Base-by-base conservation (phyloP, 1,140 invertebrate species). In the Amyelois transitella region DNA sequence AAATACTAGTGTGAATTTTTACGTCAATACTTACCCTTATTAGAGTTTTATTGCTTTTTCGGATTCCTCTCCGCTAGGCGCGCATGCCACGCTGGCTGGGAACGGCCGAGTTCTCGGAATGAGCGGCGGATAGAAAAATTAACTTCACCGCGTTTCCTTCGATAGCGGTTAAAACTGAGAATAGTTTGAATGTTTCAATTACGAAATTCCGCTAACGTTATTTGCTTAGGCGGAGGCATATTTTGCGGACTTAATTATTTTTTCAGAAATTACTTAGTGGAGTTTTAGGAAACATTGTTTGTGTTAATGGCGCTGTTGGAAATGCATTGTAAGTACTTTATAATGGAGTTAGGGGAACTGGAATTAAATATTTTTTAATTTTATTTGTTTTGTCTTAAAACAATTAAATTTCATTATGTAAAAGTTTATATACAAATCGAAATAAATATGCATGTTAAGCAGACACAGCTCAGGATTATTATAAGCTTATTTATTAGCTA, bases 51-150 rank as follows among this genome's bases (percentile, higher is more conserved):
- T 54, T 21, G 45, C 32, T 55, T 55, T 55, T 49, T 32, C 14
- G 25, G 45, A 55, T 55, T 55, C 53, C 53, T 55, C 45, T 49
- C 19, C 53, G 53, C 53, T 55, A 55, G 50, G 0, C 28, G 18
- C 19, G 43, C 43, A 45, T 45, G 2, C 43, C 10, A 17, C 22
- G 22, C 25, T 28, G 7, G 12, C 25, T 28, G 25, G 25, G 25
- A 28, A 28, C 25, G 25, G 12, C 25, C 7, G 7, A 5, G 7
- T 45, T 45, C 43, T 19, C 19, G 6, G 43, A 45, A 45, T 18
- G 17, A 45, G 43, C 43, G 6, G 17, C 19, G 43, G 43, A 19
- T 45, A 45, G 43, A 19, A 45, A 45, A 45, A 19, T 45, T 45
- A 18, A 45, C 19, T 45, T 48, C 1, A 48, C 18, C 21, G 18